Percentiles rank a stretch among this genome's conserved stretches.
phyloP scores from a whole-genome alignment of 2,888 invertebrate genomes.

The Hartigia nigra region DNA sequence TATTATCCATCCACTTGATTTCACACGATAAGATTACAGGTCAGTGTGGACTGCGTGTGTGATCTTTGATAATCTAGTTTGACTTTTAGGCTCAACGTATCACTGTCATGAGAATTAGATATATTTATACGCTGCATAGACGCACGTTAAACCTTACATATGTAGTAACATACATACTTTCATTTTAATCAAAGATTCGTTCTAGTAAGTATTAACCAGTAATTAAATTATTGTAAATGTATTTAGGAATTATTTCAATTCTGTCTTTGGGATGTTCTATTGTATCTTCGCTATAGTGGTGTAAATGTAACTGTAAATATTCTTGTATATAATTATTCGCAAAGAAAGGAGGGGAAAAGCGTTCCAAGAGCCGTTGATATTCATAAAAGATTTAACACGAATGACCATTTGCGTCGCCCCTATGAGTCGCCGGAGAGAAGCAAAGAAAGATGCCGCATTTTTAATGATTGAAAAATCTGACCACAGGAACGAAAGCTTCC shows the following conservation, averaged over 20 bases:
- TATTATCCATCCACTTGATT: background rate
- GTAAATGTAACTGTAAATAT: slow-evolving; percentile 57
- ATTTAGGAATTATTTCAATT: slow-evolving; percentile 43
- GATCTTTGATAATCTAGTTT: background rate
- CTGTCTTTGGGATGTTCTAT: slow-evolving; percentile 33
- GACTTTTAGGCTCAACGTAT: background rate
- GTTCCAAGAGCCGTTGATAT: slow-evolving; percentile 40
- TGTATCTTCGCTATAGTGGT: slow-evolving; percentile 33
- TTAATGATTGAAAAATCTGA: background rate
- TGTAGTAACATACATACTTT: slow-evolving; percentile 33
- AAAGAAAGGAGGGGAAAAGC: slow-evolving; percentile 27
- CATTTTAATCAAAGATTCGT: slow-evolving; percentile 59
- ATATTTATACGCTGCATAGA: background rate
- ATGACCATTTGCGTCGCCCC: slow-evolving; percentile 23
- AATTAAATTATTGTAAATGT: slow-evolving; percentile 56
- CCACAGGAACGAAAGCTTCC: background rate
- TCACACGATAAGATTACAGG: background rate
- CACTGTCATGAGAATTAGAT: background rate
- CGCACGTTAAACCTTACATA: background rate
- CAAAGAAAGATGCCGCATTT: background rate
- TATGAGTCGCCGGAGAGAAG: background rate
- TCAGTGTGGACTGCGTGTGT: background rate
- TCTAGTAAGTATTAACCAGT: slow-evolving; percentile 49
- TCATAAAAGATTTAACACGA: slow-evolving; percentile 35
- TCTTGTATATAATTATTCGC: slow-evolving; percentile 51